Evolutionary conservation across 2,797 vertebrate genomes (phyloP).

Genomic region (Macropus fuliginosus): DNA sequence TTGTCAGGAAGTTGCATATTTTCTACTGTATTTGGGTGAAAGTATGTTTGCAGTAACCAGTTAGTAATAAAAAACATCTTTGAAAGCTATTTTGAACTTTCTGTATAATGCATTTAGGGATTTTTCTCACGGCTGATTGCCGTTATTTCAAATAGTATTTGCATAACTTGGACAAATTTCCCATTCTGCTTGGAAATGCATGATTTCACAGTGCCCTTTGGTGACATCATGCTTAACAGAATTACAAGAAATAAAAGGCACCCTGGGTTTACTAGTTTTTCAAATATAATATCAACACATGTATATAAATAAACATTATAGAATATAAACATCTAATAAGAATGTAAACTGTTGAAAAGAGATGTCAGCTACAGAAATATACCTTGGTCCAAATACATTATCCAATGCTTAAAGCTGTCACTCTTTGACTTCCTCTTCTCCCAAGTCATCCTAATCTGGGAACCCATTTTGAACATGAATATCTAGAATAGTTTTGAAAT

Average conservation of each 20-base stretch:
- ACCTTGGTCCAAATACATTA: neutral
- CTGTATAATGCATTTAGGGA: slow-evolving; percentile 49
- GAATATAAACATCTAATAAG: neutral
- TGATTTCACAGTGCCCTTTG: slow-evolving; percentile 74
- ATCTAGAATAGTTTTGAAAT: neutral
- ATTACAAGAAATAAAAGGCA: slow-evolving; percentile 51
- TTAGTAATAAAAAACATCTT: slow-evolving; percentile 43
- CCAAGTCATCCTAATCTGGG: neutral
- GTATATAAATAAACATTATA: neutral
- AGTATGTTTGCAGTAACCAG: slow-evolving; percentile 56
- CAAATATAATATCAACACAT: slow-evolving; percentile 31
- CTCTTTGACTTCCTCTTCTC: neutral
- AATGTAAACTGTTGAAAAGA: neutral
- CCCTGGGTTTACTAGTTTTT: slow-evolving; percentile 11
- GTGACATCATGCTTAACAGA: slow-evolving; percentile 67
- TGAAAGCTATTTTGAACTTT: slow-evolving; percentile 50
- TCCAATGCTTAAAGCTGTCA: neutral
- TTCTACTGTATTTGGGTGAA: slow-evolving; percentile 53
- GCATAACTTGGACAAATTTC: slow-evolving; percentile 78
- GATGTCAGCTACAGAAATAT: neutral
- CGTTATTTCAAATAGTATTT: slow-evolving; percentile 75
- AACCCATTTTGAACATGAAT: neutral
- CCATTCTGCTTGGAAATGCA: slow-evolving; percentile 70
- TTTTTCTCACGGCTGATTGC: slow-evolving; percentile 29
- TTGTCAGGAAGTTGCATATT: slow-evolving; percentile 53